phyloP scores from a whole-genome alignment of 2,797 vertebrate genomes.

The Sebastes iracundus region DNA sequence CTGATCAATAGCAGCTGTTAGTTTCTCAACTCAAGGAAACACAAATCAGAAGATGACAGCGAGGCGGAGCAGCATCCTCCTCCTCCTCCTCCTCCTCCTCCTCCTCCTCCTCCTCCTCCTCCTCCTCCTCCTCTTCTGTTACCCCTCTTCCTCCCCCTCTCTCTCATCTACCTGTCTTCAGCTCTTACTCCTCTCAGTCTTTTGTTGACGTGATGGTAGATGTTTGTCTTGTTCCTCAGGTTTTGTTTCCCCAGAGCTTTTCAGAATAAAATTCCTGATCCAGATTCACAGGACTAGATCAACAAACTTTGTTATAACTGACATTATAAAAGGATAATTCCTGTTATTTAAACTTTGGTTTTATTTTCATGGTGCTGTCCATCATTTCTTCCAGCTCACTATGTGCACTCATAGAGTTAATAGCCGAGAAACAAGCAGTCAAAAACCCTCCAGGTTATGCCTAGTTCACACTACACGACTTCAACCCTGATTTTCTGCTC shows the following conservation, averaged over 20 bases:
- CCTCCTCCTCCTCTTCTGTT: neutral
- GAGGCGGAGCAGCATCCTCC: constrained; percentile 51
- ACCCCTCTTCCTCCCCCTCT: neutral
- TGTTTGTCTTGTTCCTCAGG: neutral
- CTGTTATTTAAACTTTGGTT: neutral
- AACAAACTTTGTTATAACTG: neutral
- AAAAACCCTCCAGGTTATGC: neutral
- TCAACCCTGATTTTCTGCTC: accelerated
- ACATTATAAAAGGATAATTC: neutral
- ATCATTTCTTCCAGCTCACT: neutral
- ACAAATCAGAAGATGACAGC: neutral
- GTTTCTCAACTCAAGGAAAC: neutral
- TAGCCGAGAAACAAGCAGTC: neutral
- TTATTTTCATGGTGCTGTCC: neutral
- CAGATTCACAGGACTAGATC: neutral
- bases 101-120: neutral
- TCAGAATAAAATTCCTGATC: constrained; percentile 7
- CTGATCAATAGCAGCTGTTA: neutral
- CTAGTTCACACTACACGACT: too few relatives aligned
- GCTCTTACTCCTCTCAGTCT: neutral
- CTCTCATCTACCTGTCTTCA: neutral
- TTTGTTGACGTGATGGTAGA: neutral
- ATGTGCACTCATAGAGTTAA: neutral
- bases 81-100: neutral
- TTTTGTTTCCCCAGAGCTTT: constrained; percentile 2